These are phyloP conservation scores for Rhynchomys soricoides DNA, from an alignment of 2,113 vertebrate species.

Conservation along the genomic window DNA sequence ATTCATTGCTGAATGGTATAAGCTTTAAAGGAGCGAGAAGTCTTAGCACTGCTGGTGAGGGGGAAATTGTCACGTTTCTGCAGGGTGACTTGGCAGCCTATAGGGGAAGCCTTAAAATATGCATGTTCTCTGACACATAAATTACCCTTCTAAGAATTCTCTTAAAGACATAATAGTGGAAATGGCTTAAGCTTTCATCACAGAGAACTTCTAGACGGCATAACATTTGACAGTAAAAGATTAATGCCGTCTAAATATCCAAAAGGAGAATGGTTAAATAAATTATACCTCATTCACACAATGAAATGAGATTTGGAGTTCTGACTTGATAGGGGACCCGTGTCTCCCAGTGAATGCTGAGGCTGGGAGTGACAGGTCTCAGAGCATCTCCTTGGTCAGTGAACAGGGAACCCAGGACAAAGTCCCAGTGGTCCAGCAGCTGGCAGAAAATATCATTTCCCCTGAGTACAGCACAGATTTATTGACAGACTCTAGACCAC, in stretches of 20 bases:
- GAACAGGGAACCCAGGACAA: neutral
- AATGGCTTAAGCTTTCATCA: slow-evolving; percentile 41
- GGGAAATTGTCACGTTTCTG: slow-evolving; percentile 15
- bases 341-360: neutral
- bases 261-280: slow-evolving; percentile 12
- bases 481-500: neutral
- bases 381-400: neutral
- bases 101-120: slow-evolving; percentile 27
- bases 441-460: neutral
- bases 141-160: slow-evolving; percentile 56
- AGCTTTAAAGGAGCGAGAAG: neutral
- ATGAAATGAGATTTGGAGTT: slow-evolving; percentile 12
- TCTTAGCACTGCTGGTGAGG: neutral
- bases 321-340: neutral
- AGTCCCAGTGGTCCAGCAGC: neutral
- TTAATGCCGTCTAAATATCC: slow-evolving; percentile 27
- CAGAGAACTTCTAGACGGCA: neutral
- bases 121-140: slow-evolving; percentile 41
- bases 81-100: slow-evolving; percentile 14
- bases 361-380: neutral
- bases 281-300: neutral
- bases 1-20: slow-evolving; percentile 27
- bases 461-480: neutral
- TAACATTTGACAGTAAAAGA: slow-evolving; percentile 38
- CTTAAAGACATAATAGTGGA: slow-evolving; percentile 53